Percentiles rank a stretch among this genome's conserved stretches.
phyloP scores from a whole-genome alignment of 2,113 vertebrate species.

The Grallaria varia region DNA sequence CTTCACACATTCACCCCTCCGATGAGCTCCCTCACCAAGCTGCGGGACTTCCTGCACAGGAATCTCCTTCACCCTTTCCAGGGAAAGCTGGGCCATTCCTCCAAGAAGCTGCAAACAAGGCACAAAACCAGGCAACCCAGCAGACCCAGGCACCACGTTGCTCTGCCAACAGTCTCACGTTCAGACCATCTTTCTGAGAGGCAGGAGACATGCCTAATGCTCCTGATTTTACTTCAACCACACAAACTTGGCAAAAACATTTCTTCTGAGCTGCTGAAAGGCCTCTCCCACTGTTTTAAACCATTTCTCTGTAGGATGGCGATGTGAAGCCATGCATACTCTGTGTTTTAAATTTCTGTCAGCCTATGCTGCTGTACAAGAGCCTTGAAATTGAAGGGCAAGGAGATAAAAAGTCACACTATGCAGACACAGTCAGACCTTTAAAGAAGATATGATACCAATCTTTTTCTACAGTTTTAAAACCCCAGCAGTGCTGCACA shows the following conservation, averaged over 20 bases:
- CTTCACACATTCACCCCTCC: neutral
- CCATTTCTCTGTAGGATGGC: neutral
- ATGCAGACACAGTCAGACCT: neutral
- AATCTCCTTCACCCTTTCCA: neutral
- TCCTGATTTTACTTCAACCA: neutral
- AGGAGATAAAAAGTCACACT: neutral
- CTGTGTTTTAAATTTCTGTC: neutral
- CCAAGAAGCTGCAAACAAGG: neutral
- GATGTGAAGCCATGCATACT: neutral
- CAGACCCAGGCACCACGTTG: neutral
- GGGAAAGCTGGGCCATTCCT: neutral
- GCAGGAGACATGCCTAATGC: neutral
- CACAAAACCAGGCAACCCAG: neutral
- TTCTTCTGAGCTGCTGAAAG: neutral
- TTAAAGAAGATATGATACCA: neutral
- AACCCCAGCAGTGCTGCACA: neutral
- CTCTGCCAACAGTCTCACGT: neutral
- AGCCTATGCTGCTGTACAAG: rapidly evolving
- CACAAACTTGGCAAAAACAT: neutral
- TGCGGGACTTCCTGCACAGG: neutral
- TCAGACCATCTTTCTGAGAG: neutral
- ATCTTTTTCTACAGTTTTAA: neutral
- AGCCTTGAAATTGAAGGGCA: neutral
- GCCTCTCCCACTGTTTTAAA: neutral
- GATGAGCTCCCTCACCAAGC: neutral